Base-by-base conservation (phyloP, 2,888 invertebrate genomes). In the Ennomos erosarius region DNA sequence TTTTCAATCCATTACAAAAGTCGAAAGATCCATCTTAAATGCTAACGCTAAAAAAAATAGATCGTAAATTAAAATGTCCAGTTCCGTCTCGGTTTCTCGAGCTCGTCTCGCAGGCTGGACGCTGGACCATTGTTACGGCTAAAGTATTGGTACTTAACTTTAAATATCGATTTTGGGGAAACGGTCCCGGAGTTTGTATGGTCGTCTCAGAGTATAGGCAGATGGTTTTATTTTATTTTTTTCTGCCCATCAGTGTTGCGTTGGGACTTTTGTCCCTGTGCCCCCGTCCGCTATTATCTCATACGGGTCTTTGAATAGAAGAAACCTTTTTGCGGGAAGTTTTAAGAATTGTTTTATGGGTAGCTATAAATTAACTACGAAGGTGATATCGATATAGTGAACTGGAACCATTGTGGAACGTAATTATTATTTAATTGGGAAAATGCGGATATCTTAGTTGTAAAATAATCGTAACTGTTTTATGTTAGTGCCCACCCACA, bases 41-140 rank as follows among this genome's bases (percentile, higher is more conserved):
- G 79, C 79, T 83, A 82, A 77, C 79, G 79, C 76, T 79, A 82
- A 81, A 84, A 88, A 89, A 88, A 89, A 88, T 77, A 74, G 74
- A 79, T 82, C 91, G 90, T 92, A 92, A 92, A 91, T 91, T 91
- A 90, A 88, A 90, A 91, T 80, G 90, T 88, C 87, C 84, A 83
- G 83, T 84, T 81, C 76, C 78, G 76, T 68, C 76, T 77, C 76
- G 75, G 75, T 75, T 77, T 76, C 75, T 75, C 69, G 70, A 65
- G 63, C 59, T 75, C 73, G 78, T 86, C 85, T 84, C 84, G 66
- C 75, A 85, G 84, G 73, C 83, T 79, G 53, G 53, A 46, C 86
- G 70, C 68, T 68, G 68, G 68, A 78, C 74, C 69, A 87, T 88
- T 87, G 87, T 87, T 81, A 78, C 78, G 72, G 74, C 74, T 83